Evolutionary conservation across 2,888 invertebrate species (phyloP), one percentile per base, ranked within the genome.

Genomic region (Quadroppia sp.): DNA sequence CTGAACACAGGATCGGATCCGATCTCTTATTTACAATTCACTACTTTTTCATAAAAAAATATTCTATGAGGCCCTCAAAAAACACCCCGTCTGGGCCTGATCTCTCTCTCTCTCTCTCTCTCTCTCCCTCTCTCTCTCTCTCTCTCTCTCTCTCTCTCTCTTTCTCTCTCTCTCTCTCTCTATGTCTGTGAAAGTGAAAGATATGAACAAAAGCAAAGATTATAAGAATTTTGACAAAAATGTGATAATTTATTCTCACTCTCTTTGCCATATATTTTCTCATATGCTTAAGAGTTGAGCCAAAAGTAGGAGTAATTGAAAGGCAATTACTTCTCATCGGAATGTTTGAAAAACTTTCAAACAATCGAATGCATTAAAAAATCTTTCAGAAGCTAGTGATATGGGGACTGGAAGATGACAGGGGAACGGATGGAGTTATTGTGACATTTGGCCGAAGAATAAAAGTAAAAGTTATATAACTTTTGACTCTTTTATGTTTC

Each of bases 11-110:
- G 6, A 36, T 36, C 4, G 36, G 6, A 36, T 36, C 36, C 6
- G 36, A 36, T 36, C 20, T 50, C 23, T 53, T 53, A 53, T 53
- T 53, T 53, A 53, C 53, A 53, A 53, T 53, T 53, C 53, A 53
- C 53, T 53, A 53, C 53, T 53, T 53, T 53, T 53, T 53, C 23
- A 53, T 45, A 45, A 45, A 45, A 45, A 45, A 45, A 45, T 15
- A 3, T 15, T 25, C 6, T 25, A 3, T 20, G 2, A 2, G 23
- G 53, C 23, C 13, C 53, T 53, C 9, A 53, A 25, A 53, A n/a
- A n/a, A n/a, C n/a, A 7, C 9, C 13, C 9, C 23, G 53, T 23
- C 28, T 53, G 53, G 23, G 45, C 45, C 36, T 45, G 6, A 2
- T 45, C 45, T 15, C 53, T 53, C 53, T 53, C 53, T 20, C 53